These are phyloP conservation scores for Odontothrips loti DNA, from an alignment of 2,888 invertebrate genomes.

Conservation along the genomic window DNA sequence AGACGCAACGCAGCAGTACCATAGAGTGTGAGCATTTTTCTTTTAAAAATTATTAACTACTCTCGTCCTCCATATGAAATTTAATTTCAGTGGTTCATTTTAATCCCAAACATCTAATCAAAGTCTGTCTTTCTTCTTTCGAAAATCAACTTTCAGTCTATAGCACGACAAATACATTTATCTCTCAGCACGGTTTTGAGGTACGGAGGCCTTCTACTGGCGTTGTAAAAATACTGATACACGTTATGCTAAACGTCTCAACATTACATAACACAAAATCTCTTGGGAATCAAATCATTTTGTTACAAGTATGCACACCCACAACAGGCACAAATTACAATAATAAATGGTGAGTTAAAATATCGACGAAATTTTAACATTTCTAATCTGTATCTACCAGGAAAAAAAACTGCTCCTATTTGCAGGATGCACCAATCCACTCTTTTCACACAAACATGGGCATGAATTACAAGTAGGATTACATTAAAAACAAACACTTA, in stretches of 20 bases:
- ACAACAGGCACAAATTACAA: conserved; percentile 17
- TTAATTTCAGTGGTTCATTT: neutral
- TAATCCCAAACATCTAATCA: conserved; percentile 9
- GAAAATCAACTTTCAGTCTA: conserved; percentile 17
- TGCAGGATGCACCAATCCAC: neutral
- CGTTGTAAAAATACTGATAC: conserved; percentile 21
- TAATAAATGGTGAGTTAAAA: conserved; percentile 21
- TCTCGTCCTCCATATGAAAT: neutral
- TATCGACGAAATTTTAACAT: neutral
- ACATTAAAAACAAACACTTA: neutral
- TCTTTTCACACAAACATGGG: neutral
- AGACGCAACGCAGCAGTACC: neutral
- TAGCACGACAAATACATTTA: neutral
- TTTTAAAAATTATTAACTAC: neutral
- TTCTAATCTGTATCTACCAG: neutral
- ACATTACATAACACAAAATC: conserved; percentile 6
- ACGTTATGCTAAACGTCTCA: neutral
- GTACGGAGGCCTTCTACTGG: conserved; percentile 3
- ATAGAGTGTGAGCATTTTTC: neutral
- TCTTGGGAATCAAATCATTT: neutral
- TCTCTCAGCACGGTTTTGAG: neutral
- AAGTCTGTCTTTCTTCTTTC: conserved; percentile 12
- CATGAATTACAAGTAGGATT: neutral
- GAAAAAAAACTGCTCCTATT: neutral
- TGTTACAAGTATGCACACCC: conserved; percentile 19